Evolutionary conservation across 30 jellyfish, hydroid and myxozoan species (phyloP), one percentile per base, ranked within the genome.

Genomic region (Turritopsis dohrnii): DNA sequence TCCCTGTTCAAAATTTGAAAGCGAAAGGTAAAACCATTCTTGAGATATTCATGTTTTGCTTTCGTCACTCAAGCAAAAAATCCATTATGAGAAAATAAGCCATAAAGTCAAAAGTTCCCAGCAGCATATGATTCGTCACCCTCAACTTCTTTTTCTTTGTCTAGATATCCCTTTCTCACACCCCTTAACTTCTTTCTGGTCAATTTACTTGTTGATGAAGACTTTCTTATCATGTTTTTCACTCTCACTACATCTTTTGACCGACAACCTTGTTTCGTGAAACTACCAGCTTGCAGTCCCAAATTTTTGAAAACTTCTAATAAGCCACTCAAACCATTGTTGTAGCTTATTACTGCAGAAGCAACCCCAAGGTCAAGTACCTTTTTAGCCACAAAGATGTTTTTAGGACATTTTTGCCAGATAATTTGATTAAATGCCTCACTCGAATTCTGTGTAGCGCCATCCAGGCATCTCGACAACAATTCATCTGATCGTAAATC

Each of bases 401-500:
- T n/a, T 79, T 79, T 79, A 16, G 85, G 94, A 72, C 90, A 80
- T 54, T 81, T 80, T 30, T 79, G 60, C 93, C 85, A 85, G 66
- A 76, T 79, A 25, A 77, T 66, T 74, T 79, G 90, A 79, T 76
- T 85, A 76, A 85, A 85, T n/a, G 91, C 80, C 74, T 85, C 89
- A 85, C 79, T 85, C 23, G 84, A 52, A 80, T 86, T 86, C 81
- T 86, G 94, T 23, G 94, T 80, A 65, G 8, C 54, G 20, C 94
- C 89, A 81, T 86, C 81, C 81, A 86, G 66, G 72, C 90, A 86
- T 71, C 79, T 69, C 16, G 76, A 27, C 19, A 85, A 79, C 89
- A 85, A 79, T 17, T 65, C 85, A 74, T 86, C 86, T 21, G 28
- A 24, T 52, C 72, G 79, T 20, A 79, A 80, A 31, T 81, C 85